Evolutionary conservation across 2,113 vertebrate species (phyloP).

Genomic region (Antechinus stuartii): DNA sequence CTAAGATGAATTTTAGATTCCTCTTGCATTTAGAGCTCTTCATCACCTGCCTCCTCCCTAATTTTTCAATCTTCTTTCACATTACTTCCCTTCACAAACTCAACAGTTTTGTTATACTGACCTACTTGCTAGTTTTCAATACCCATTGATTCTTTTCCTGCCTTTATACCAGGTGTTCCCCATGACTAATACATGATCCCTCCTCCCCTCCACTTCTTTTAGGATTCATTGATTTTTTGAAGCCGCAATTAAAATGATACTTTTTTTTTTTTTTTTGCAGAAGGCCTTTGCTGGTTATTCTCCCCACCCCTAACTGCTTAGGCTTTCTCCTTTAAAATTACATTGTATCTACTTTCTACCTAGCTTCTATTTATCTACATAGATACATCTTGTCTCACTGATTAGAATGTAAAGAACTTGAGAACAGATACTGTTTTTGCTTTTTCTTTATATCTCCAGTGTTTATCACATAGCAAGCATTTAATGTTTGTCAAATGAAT

Average conservation of each 20-base stretch:
- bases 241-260: neutral
- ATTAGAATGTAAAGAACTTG: neutral
- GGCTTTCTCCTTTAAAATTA: neutral
- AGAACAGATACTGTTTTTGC: neutral
- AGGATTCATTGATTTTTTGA: neutral
- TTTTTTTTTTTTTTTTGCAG: too few relatives aligned
- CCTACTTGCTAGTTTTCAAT: neutral
- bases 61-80: neutral
- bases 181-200: neutral
- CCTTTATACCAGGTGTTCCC: neutral
- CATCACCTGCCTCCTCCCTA: neutral
- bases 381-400: neutral
- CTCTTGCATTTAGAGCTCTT: neutral
- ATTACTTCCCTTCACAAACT: neutral
- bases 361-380: neutral
- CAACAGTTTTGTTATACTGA: neutral
- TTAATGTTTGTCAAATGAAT: neutral
- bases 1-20: neutral
- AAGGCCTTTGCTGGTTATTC: neutral
- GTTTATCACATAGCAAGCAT: neutral
- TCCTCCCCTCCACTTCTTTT: neutral
- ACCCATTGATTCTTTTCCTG: neutral
- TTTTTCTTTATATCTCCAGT: neutral
- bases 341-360: neutral
- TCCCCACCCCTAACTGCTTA: neutral